Evolutionary conservation across 2,888 invertebrate genomes (phyloP), one percentile per base, ranked within the genome.

Genomic region (Griposia aprilina): DNA sequence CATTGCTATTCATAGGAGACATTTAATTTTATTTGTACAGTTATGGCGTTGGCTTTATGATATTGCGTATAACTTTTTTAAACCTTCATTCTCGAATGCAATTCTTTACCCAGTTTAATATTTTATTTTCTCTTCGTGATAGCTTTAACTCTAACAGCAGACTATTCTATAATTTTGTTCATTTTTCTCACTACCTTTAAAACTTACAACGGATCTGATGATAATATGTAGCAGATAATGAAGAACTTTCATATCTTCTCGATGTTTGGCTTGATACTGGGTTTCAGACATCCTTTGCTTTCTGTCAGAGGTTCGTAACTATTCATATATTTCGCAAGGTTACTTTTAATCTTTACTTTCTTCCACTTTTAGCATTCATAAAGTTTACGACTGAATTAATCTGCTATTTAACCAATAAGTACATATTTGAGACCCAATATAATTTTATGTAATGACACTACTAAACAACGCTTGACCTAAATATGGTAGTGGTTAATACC

Each of bases 381-480:
- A 79, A 81, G 50, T 76, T 80, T 68, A 82, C 68, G 63, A 74
- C 30, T 60, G 69, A 75, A 78, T 78, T 82, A 83, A 87, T 83
- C 68, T 73, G 73, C 70, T 80, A 80, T 88, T 82, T 81, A 81
- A 76, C 74, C 70, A 77, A 68, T 81, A 80, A 81, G 69, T 80
- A 81, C 50, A 69, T 80, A 84, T 82, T 85, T 87, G 82, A 82
- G 74, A 76, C 63, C 63, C 80, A 82, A 87, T 88, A 81, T 80
- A 84, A 87, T 87, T 88, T 86, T 84, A 87, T 87, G 76, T 75
- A 76, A 78, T 81, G 81, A 68, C 74, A 80, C 75, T 86, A 74
- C 65, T 70, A 68, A 75, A 82, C 81, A 87, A 73, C 76, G 60
- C 71, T 85, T 87, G 85, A 84, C 87, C 87, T 80, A 76, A 87